Percentiles rank a stretch among this genome's conserved stretches.
Evolutionary conservation across 2,888 invertebrate species (phyloP).

Genomic region (Sceliomorpha sp.): DNA sequence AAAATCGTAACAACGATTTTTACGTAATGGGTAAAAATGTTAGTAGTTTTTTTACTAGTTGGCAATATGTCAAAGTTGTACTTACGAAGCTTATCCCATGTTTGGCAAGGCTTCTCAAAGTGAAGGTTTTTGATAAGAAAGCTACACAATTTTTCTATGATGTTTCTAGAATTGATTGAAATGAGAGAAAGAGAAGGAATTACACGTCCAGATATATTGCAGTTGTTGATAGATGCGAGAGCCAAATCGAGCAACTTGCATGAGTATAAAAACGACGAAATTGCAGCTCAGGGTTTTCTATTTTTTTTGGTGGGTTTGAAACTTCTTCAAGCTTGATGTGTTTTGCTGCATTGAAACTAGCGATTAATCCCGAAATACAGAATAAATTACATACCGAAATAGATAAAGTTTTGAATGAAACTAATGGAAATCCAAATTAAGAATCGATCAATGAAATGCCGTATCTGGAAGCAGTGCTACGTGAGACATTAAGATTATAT

Average conservation of each 20-base stretch:
- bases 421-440: constrained; percentile 75
- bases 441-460: constrained; percentile 78
- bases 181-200: constrained; percentile 55
- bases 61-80: not conserved
- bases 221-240: constrained; percentile 26
- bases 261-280: constrained; percentile 69
- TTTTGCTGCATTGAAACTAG: constrained; percentile 62
- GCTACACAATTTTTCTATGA: too few relatives aligned
- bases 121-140: constrained; percentile 36
- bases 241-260: not conserved
- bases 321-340: constrained; percentile 61
- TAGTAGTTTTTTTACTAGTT: too few relatives aligned
- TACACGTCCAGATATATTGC: too few relatives aligned
- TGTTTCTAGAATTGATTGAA: too few relatives aligned
- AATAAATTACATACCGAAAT: constrained; percentile 75
- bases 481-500: constrained; percentile 17
- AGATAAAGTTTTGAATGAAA: constrained; percentile 64
- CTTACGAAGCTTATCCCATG: not conserved
- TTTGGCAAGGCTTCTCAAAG: constrained; percentile 17
- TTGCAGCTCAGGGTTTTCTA: constrained; percentile 80
- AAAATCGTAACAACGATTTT: constrained; percentile 69
- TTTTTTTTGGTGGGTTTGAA: constrained; percentile 74
- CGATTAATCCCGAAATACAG: constrained; percentile 63
- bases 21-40: constrained; percentile 44
- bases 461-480: constrained; percentile 80